phyloP scores from a whole-genome alignment of 2,113 vertebrate genomes.

The Nerophis lumbriciformis region DNA sequence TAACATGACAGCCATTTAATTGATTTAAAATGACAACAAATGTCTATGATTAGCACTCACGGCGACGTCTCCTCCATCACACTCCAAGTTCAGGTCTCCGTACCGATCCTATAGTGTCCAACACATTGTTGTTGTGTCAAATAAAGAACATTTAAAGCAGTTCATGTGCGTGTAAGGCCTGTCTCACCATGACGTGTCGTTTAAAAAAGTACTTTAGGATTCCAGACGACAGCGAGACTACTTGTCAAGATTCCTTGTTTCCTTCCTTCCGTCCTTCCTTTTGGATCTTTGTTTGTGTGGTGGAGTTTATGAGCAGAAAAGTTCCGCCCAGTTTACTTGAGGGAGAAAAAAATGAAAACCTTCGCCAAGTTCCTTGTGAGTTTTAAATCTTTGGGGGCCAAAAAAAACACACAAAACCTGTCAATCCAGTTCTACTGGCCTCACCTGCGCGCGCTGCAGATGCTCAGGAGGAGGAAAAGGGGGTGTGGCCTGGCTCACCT shows the following conservation, averaged over 20 bases:
- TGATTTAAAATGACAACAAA: not conserved
- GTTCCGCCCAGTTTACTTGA: conserved; percentile 2
- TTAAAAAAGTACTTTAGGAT: not conserved
- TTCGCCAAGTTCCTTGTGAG: not conserved
- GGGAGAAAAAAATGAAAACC: not conserved
- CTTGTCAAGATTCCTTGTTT: no score
- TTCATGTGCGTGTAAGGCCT: not conserved
- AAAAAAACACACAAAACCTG: conserved; percentile 3
- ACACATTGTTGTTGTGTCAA: not conserved
- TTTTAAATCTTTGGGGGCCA: not conserved
- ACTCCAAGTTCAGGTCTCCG: conserved; percentile 47
- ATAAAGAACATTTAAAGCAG: not conserved
- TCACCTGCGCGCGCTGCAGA: conserved; percentile 1
- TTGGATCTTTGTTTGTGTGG: not conserved
- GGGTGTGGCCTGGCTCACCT: conserved; percentile 26
- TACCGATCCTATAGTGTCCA: conserved; percentile 44
- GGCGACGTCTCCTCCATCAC: conserved; percentile 31
- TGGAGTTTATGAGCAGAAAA: no score
- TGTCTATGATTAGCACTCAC: conserved; percentile 22
- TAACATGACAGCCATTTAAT: not conserved
- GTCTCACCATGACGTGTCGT: not conserved
- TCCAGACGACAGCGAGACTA: not conserved
- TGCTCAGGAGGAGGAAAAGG: not conserved
- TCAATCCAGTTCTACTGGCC: not conserved
- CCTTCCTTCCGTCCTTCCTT: not conserved